phyloP scores from a whole-genome alignment of 1,140 invertebrate genomes.

The Odontomachus brunneus region DNA sequence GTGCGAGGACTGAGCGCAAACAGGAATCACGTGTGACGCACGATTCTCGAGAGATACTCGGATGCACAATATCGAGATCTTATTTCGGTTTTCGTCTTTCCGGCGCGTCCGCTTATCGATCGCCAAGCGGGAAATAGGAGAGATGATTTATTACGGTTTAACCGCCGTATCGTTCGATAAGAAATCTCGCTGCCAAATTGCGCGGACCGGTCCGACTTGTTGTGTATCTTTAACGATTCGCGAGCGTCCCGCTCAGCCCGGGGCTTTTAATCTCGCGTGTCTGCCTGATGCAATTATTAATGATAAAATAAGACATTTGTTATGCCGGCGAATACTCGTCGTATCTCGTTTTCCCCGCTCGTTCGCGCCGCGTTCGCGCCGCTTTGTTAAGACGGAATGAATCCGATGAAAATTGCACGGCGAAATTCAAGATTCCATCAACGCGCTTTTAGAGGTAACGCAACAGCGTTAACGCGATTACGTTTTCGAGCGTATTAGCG shows the following conservation, averaged over 20 bases:
- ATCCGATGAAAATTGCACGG: not conserved
- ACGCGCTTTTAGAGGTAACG: not conserved
- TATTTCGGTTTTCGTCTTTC: not conserved
- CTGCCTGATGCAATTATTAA: not conserved
- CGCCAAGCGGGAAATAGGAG: slow-evolving; percentile 20
- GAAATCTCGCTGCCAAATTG: slow-evolving; percentile 16
- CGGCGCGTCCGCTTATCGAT: not conserved
- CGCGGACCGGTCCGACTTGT: not conserved
- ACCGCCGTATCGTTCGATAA: slow-evolving; percentile 21
- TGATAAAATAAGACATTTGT: slow-evolving; percentile 8
- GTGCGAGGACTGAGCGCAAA: too few relatives aligned
- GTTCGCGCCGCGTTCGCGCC: not conserved
- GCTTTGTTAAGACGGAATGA: not conserved
- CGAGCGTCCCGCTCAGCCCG: not conserved
- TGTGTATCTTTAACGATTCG: not conserved
- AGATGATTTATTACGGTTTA: slow-evolving; percentile 29
- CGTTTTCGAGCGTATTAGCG: not conserved
- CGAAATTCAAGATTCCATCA: slow-evolving; percentile 4
- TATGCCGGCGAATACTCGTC: not conserved
- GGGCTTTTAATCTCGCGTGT: not conserved
- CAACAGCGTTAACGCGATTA: slow-evolving; percentile 14
- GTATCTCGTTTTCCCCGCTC: not conserved
- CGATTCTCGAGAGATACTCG: too few relatives aligned
- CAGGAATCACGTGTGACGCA: too few relatives aligned
- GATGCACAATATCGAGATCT: not conserved